phyloP scores from a whole-genome alignment of 2,888 invertebrate genomes.

The Kryphioiulus occultus region DNA sequence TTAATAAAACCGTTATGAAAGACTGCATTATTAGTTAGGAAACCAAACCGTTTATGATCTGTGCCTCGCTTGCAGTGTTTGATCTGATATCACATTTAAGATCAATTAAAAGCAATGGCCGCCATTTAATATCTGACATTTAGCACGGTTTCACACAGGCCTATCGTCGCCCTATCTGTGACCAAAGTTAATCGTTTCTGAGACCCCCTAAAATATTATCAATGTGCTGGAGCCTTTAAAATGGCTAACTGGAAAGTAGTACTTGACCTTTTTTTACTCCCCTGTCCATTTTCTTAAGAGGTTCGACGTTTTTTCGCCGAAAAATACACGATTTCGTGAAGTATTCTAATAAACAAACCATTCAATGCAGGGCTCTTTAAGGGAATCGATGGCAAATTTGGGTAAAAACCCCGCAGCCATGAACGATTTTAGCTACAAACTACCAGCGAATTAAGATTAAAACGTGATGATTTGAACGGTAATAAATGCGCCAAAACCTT shows the following conservation, averaged over 20 bases:
- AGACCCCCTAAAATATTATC: neutral
- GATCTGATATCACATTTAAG: neutral
- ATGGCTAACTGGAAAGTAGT: conserved; percentile 29
- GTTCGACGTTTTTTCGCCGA: neutral
- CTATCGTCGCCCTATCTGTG: conserved; percentile 9
- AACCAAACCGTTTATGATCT: neutral
- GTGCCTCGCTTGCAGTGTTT: neutral
- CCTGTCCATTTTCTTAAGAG: conserved; percentile 42
- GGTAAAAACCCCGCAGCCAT: neutral
- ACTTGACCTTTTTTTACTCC: conserved; percentile 45
- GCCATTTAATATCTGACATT: neutral
- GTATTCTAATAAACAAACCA: conserved; percentile 45
- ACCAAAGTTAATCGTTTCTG: conserved; percentile 30
- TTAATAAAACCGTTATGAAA: neutral
- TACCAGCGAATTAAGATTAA: conserved; percentile 34
- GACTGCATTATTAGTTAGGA: neutral
- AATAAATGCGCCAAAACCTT: conserved; percentile 24
- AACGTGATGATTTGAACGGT: conserved; percentile 34
- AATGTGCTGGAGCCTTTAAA: neutral
- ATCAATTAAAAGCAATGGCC: neutral
- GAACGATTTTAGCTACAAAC: conserved; percentile 31
- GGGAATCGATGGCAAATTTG: neutral
- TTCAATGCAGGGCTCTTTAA: neutral
- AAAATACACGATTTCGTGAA: conserved; percentile 41
- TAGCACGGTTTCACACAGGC: neutral